phyloP scores from a whole-genome alignment of 1,140 invertebrate species.

The Cepaea nemoralis region DNA sequence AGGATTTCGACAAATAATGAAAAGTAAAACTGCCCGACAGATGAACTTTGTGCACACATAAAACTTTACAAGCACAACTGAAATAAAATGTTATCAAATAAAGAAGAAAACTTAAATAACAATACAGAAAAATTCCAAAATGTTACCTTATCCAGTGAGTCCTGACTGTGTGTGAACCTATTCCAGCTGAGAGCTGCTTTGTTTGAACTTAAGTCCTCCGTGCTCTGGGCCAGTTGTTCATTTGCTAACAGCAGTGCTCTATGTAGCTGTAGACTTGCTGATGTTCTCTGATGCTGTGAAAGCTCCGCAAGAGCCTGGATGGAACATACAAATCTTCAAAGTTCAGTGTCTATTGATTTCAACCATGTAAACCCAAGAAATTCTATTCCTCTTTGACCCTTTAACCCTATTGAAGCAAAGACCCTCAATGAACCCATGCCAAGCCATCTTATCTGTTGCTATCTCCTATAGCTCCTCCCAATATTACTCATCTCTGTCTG shows the following conservation, averaged over 20 bases:
- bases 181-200: constrained; percentile 27
- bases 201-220: constrained; percentile 14
- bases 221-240: constrained; percentile 37
- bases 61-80: too few species aligned
- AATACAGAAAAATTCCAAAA: neutral
- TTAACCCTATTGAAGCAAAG: too few species aligned
- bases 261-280: constrained; percentile 31
- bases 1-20: too few species aligned
- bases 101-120: neutral
- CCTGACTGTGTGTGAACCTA: constrained; percentile 37
- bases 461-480: too few species aligned
- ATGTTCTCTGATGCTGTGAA: constrained; percentile 29
- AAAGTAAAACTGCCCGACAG: too few species aligned
- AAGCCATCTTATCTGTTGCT: too few species aligned
- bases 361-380: too few species aligned
- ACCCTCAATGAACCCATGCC: too few species aligned
- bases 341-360: too few species aligned
- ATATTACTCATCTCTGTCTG: too few species aligned
- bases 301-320: constrained; percentile 30
- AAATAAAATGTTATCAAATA: neutral
- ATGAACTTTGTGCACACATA: too few species aligned
- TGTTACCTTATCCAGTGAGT: constrained; percentile 28
- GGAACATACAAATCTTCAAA: neutral
- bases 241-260: constrained; percentile 31
- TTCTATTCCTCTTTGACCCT: too few species aligned